These are phyloP conservation scores for Tiliacea citrago DNA, from an alignment of 2,888 invertebrate species.

Conservation along the genomic window DNA sequence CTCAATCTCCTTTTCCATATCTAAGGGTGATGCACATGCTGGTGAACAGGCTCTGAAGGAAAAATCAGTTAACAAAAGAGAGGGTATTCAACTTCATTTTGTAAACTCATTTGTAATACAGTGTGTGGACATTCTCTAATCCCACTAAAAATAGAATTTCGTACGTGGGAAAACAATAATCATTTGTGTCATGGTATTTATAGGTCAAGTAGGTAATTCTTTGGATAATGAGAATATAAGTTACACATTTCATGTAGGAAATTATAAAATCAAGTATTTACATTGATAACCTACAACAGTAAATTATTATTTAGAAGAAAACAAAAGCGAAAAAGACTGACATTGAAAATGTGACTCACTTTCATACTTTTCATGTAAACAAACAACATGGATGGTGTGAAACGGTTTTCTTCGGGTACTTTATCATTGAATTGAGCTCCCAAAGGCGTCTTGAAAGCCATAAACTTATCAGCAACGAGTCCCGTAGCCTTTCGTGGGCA, in stretches of 20 bases:
- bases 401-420: slow-evolving; percentile 95
- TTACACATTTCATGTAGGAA: background rate
- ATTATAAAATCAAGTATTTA: background rate
- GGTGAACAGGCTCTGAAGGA: background rate
- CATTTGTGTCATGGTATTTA: slow-evolving; percentile 35
- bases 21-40: background rate
- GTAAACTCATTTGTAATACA: slow-evolving; percentile 32
- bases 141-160: slow-evolving; percentile 61
- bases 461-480: slow-evolving; percentile 95
- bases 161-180: slow-evolving; percentile 59
- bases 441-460: slow-evolving; percentile 98
- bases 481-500: slow-evolving; percentile 95
- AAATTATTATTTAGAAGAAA: slow-evolving; percentile 21
- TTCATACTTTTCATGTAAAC: slow-evolving; percentile 94
- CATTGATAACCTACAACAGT: background rate
- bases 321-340: slow-evolving; percentile 27
- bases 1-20: background rate
- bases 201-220: slow-evolving; percentile 6
- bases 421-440: slow-evolving; percentile 95
- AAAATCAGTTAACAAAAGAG: background rate
- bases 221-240: background rate
- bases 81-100: slow-evolving; percentile 7
- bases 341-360: slow-evolving; percentile 84
- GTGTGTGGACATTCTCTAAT: slow-evolving; percentile 30
- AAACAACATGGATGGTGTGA: slow-evolving; percentile 97